phyloP scores from a whole-genome alignment of 2,888 invertebrate genomes.

The Griposia aprilina region DNA sequence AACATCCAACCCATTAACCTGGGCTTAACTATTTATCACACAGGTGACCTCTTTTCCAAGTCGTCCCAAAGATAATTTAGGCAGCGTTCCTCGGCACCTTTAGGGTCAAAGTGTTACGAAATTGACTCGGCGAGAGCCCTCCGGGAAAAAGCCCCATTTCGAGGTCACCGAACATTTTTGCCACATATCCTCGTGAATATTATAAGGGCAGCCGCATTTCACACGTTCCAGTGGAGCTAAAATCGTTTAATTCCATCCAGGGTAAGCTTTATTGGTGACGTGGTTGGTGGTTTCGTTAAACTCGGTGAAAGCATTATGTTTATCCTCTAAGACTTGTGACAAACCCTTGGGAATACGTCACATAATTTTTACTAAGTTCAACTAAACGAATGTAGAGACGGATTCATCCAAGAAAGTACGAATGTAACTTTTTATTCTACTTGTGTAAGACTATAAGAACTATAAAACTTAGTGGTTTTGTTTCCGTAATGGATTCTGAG shows the following conservation, averaged over 20 bases:
- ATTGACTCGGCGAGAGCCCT: conserved; percentile 79
- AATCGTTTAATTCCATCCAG: conserved; percentile 76
- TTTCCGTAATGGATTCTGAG: conserved; percentile 22
- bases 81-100: conserved; percentile 76
- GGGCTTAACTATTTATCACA: conserved; percentile 82
- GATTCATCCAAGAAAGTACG: not conserved
- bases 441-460: not conserved
- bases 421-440: conserved; percentile 2
- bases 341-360: conserved; percentile 3
- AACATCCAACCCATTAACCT: conserved; percentile 78
- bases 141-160: conserved; percentile 77
- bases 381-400: not conserved
- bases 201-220: conserved; percentile 80
- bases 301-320: conserved; percentile 57
- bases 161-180: conserved; percentile 83
- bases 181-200: conserved; percentile 80
- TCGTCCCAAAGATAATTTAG: conserved; percentile 84
- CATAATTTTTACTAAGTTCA: not conserved
- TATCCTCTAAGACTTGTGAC: conserved; percentile 23
- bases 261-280: conserved; percentile 76
- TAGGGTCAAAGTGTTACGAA: conserved; percentile 83
- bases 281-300: conserved; percentile 64
- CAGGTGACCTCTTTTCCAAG: conserved; percentile 80
- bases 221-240: conserved; percentile 79
- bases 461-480: conserved; percentile 11